A percentile compares a stretch with the other conserved stretches of the same genome.
Evolutionary conservation across 2,888 invertebrate species (phyloP).

Genomic region (Chaitophorus viminalis): DNA sequence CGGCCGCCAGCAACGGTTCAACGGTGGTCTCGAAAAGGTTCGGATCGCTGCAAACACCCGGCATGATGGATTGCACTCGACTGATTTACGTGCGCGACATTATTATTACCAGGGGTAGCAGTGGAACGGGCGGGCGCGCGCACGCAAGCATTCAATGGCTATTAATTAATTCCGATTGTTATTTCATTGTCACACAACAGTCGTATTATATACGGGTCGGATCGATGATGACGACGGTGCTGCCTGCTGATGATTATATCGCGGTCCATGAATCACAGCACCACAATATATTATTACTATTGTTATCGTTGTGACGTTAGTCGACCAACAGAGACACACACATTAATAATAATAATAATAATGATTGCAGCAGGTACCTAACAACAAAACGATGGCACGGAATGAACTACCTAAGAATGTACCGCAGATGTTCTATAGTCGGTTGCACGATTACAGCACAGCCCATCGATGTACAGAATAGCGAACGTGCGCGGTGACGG

Average conservation of each 20-base stretch:
- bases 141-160: background rate
- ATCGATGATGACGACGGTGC: conserved; percentile 34
- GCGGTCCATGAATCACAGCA: background rate
- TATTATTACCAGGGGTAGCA: conserved; percentile 13
- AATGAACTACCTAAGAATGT: too few species aligned
- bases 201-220: conserved; percentile 15
- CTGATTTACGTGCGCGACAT: conserved; percentile 11
- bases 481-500: background rate
- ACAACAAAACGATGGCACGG: too few species aligned
- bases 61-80: conserved; percentile 33
- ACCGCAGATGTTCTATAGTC: too few species aligned
- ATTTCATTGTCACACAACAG: background rate
- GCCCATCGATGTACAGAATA: too few species aligned
- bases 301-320: too few species aligned
- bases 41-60: conserved; percentile 66
- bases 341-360: too few species aligned
- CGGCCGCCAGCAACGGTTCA: conserved; percentile 69
- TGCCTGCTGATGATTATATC: too few species aligned
- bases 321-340: too few species aligned
- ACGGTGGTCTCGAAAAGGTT: conserved; percentile 70
- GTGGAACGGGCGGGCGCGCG: background rate
- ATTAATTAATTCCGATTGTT: conserved; percentile 4
- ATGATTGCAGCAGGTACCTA: too few species aligned
- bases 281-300: too few species aligned
- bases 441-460: too few species aligned